Evolutionary conservation across 2,888 invertebrate species (phyloP), one percentile per base, ranked within the genome.

Genomic region (Heterodera filipjevi): DNA sequence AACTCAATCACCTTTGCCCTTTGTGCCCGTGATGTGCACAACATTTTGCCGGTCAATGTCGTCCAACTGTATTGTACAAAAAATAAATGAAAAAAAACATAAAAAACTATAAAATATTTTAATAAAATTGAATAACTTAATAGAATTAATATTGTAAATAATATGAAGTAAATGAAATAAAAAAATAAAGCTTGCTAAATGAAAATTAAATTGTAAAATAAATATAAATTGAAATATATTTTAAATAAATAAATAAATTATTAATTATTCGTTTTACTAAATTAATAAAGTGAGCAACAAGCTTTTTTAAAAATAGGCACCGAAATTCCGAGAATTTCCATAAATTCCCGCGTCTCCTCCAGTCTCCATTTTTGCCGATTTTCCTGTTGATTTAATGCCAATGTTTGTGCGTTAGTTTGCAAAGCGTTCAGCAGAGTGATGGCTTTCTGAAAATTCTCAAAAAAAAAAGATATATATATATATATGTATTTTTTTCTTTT

Each of bases 11-110:
- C 68, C 92, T 93, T 99, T 99, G 76, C 98, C 99, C 91, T 99
- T 99, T 1, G 98, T 98, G 16, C 99, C 99, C 80, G 95, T 93
- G 10, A 99, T 93, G 91, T 99, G 99, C 87, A 99, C 95, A 66
- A 96, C 92, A 77, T 94, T 93, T 71, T 89, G 78, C 5, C 73
- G 32, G 75, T 88, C 84, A 30, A 89, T 75, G n/a, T 86, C 77
- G 27, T 81, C 76, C 32, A 79, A n/a, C 86, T 86, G 46, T 71
- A 86, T n/a, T n/a, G n/a, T n/a, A 77, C 14, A n/a, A 66, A 32
- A 27, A 33, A 19, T 30, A 46, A 76, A 76, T 77, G 2, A 27
- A 8, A 22, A 72, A 19, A 19, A 30, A 22, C 53, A 10, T 39
- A 6, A 39, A 39, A 39, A 49, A 75, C 16, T 74, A n/a, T n/a